A percentile compares a stretch with the other conserved stretches of the same genome.
Evolutionary conservation across 2,113 vertebrate species (phyloP).

Genomic region (Saimiri boliviensis): DNA sequence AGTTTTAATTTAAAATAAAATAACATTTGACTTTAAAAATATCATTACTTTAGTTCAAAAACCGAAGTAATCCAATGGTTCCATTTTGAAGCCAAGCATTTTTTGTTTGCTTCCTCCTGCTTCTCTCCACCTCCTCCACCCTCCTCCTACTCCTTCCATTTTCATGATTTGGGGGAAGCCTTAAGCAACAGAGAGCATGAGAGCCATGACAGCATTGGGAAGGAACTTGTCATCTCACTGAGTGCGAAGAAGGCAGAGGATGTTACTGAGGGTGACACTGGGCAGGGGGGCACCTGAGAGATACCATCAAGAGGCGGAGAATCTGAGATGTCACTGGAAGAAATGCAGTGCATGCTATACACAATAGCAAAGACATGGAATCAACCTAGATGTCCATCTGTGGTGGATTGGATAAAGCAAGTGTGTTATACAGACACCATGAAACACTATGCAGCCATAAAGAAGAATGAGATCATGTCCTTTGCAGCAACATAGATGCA

Average conservation of each 20-base stretch:
- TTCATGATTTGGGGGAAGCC: neutral
- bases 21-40: neutral
- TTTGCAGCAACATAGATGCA: no score
- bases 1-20: neutral
- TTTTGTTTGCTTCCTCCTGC: no score
- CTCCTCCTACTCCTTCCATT: neutral
- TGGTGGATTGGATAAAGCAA: no score
- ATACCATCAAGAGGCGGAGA: neutral
- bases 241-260: no score
- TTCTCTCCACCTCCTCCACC: neutral
- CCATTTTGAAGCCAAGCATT: neutral
- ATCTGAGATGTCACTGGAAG: neutral
- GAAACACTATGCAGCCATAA: no score
- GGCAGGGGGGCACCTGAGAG: neutral
- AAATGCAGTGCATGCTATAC: no score
- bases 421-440: no score
- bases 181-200: no score
- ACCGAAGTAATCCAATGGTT: neutral
- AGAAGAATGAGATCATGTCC: no score
- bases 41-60: neutral
- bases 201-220: accelerated
- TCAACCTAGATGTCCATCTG: no score
- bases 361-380: no score
- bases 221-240: neutral
- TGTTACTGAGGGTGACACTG: neutral